Conservation (phyloP, 2,113 vertebrate species). For the Amphilophus citrinellus region DNA sequence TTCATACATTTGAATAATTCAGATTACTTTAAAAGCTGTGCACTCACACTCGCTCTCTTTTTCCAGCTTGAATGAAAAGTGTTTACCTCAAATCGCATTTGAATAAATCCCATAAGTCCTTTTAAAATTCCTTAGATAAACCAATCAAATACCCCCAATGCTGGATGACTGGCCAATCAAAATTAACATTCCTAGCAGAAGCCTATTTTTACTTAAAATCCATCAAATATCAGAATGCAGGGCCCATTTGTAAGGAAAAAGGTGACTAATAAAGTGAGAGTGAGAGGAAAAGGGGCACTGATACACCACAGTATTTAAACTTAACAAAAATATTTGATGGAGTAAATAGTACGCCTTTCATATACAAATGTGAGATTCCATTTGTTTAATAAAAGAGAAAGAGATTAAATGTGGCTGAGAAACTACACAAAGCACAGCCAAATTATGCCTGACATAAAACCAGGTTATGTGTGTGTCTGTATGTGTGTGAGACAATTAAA, state of each 20-base stretch:
- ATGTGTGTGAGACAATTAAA: neutral
- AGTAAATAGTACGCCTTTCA: conserved; percentile 47
- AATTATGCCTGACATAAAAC: conserved; percentile 44
- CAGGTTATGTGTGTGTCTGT: conserved; percentile 26
- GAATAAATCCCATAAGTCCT: conserved; percentile 77
- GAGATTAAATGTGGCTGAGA: conserved; percentile 30
- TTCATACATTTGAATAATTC: conserved; percentile 78
- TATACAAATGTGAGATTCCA: conserved; percentile 55
- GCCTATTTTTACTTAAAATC: conserved; percentile 61
- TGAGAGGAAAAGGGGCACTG: conserved; percentile 16
- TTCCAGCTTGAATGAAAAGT: conserved; percentile 62
- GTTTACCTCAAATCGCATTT: conserved; percentile 76
- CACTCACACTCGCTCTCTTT: conserved; percentile 56
- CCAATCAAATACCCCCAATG: conserved; percentile 66
- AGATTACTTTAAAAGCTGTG: conserved; percentile 76
- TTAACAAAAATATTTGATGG: conserved; percentile 60
- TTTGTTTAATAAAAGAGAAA: conserved; percentile 54
- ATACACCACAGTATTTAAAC: conserved; percentile 45
- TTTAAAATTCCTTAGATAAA: conserved; percentile 74
- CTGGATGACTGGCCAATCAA: conserved; percentile 60
- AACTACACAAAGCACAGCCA: conserved; percentile 40
- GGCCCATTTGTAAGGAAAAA: conserved; percentile 68
- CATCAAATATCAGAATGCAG: conserved; percentile 65
- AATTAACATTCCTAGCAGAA: conserved; percentile 66
- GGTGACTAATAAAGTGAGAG: conserved; percentile 57